Percentiles rank a stretch among this genome's conserved stretches.
phyloP scores from a whole-genome alignment of 2,797 vertebrate genomes.

The Clamator glandarius region DNA sequence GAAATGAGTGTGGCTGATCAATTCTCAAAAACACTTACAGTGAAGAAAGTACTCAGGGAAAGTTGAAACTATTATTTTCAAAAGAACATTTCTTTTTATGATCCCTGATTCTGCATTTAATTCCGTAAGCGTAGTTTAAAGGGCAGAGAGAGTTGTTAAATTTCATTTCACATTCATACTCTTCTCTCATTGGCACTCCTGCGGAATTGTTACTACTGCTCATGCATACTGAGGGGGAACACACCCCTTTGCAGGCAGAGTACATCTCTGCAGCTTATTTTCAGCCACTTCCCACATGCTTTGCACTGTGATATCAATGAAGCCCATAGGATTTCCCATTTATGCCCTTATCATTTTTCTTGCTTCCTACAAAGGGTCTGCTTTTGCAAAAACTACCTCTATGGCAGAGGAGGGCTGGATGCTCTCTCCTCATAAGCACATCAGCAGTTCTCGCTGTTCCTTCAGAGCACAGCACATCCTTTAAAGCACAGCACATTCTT shows the following conservation, averaged over 20 bases:
- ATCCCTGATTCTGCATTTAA: slow-evolving; percentile 24
- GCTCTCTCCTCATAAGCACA: background rate
- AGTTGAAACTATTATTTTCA: background rate
- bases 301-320: background rate
- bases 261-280: background rate
- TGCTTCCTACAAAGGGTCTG: background rate
- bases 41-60: slow-evolving; percentile 5
- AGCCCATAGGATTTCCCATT: background rate
- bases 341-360: background rate
- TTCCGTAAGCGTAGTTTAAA: slow-evolving; percentile 37
- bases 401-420: background rate
- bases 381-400: background rate
- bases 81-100: background rate
- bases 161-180: slow-evolving; percentile 47
- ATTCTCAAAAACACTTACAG: slow-evolving; percentile 24
- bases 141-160: slow-evolving; percentile 44
- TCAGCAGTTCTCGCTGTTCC: background rate
- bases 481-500: background rate
- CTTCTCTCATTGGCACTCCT: background rate
- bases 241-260: background rate
- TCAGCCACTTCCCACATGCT: background rate
- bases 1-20: slow-evolving; percentile 19
- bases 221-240: background rate
- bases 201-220: slow-evolving; percentile 25
- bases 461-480: slow-evolving; percentile 1